Percentiles rank a stretch among this genome's conserved stretches.
Conservation (phyloP, 2,888 invertebrate genomes). For the Trissolcus brochymenae region DNA sequence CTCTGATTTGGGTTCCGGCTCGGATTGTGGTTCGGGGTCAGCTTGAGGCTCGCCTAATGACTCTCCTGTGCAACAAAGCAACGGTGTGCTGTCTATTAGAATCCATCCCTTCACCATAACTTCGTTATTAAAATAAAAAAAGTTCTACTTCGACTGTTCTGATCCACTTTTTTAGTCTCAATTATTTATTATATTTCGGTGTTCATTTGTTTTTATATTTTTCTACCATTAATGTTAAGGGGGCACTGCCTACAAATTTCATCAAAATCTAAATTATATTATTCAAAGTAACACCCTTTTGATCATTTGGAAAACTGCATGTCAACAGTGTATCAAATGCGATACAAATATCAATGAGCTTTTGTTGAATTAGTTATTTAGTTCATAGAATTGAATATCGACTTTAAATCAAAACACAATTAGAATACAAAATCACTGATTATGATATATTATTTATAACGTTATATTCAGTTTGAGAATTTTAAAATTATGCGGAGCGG, state of each 20-base stretch:
- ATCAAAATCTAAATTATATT: not conserved
- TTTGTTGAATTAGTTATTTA: no score
- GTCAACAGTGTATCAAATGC: no score
- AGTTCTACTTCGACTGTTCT: not conserved
- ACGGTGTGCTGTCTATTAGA: conserved; percentile 68
- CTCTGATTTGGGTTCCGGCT: conserved; percentile 74
- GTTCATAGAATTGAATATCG: no score
- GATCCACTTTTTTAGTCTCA: no score
- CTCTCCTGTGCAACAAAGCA: conserved; percentile 76
- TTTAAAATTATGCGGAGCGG: no score
- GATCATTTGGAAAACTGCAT: not conserved
- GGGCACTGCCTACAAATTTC: no score
- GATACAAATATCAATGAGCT: no score
- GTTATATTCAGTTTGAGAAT: no score
- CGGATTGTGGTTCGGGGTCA: conserved; percentile 71
- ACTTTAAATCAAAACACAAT: no score
- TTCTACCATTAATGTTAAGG: conserved; percentile 1
- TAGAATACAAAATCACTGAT: no score
- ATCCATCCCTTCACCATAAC: conserved; percentile 68
- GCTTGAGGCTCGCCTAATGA: conserved; percentile 70
- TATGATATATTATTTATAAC: no score
- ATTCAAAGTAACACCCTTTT: not conserved
- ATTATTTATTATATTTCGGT: not conserved
- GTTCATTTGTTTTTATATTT: not conserved
- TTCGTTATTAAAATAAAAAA: conserved; percentile 51